phyloP scores from a whole-genome alignment of 2,888 invertebrate genomes.

The Gonocerus acuteangulatus region DNA sequence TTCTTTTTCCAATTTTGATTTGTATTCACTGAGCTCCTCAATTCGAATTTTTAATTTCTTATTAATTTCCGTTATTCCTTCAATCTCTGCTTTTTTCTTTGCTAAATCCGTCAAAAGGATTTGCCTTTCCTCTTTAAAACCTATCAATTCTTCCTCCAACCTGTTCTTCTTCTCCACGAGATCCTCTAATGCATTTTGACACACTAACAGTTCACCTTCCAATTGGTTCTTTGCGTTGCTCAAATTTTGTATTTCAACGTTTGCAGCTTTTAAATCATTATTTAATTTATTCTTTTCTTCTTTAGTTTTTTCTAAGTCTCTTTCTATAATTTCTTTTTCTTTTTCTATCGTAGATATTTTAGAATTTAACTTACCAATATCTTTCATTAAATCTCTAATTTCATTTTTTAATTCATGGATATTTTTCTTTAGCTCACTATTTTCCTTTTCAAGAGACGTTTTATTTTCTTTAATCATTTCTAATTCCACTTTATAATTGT shows the following conservation, averaged over 20 bases:
- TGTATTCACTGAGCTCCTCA: neutral
- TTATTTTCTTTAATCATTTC: conserved; percentile 10
- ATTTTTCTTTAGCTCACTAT: conserved; percentile 8
- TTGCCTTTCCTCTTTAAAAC: conserved; percentile 19
- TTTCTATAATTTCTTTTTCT: conserved; percentile 9
- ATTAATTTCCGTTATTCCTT: neutral
- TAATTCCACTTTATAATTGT: conserved; percentile 14
- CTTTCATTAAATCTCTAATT: conserved; percentile 6
- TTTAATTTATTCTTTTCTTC: neutral
- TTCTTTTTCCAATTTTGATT: conserved; percentile 20
- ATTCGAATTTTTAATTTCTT: conserved; percentile 16
- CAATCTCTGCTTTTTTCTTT: conserved; percentile 4
- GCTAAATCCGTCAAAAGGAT: conserved; percentile 9
- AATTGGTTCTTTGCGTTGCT: neutral
- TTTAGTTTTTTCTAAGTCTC: neutral
- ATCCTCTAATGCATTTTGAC: conserved; percentile 2
- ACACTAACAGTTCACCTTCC: conserved; percentile 14
- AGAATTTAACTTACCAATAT: neutral
- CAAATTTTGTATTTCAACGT: conserved; percentile 1
- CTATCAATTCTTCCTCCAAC: conserved; percentile 12
- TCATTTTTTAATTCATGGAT: neutral
- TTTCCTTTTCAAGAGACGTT: conserved; percentile 18
- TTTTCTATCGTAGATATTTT: neutral
- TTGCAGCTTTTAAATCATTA: neutral
- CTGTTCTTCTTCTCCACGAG: neutral